phyloP scores from a whole-genome alignment of 2,888 invertebrate genomes.

The Acronicta psi region DNA sequence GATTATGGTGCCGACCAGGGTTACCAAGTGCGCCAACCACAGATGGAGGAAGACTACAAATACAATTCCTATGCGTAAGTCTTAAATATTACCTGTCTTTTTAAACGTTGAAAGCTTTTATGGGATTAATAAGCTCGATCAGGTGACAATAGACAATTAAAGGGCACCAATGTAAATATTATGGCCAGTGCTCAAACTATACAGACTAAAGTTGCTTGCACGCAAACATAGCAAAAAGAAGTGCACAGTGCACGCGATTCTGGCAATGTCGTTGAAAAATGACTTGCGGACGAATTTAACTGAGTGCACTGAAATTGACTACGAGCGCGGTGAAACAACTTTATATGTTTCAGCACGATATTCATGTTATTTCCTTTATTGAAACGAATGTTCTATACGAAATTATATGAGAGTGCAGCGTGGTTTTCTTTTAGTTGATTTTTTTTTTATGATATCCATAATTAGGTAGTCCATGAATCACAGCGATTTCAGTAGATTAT shows the following conservation, averaged over 20 bases:
- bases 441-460: neutral
- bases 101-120: too few relatives aligned
- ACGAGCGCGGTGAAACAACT: conserved; percentile 47
- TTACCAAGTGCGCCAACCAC: conserved; percentile 78
- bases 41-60: conserved; percentile 91
- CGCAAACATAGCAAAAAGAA: conserved; percentile 49
- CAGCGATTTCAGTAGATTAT: neutral
- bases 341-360: conserved; percentile 44
- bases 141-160: neutral
- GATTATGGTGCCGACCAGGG: conserved; percentile 90
- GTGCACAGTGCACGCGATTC: conserved; percentile 63
- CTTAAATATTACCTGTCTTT: conserved; percentile 2
- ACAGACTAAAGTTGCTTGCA: conserved; percentile 17
- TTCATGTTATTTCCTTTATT: conserved; percentile 52
- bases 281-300: conserved; percentile 55
- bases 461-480: neutral
- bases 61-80: conserved; percentile 90
- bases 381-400: conserved; percentile 38
- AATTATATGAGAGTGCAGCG: conserved; percentile 16
- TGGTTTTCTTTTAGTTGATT: conserved; percentile 1
- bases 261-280: conserved; percentile 62
- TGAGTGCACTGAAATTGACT: conserved; percentile 66
- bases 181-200: conserved; percentile 14
- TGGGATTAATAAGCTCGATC: too few relatives aligned
- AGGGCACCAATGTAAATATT: conserved; percentile 8